Base-by-base conservation (phyloP, 2,797 vertebrate species). In the Champsocephalus esox region DNA sequence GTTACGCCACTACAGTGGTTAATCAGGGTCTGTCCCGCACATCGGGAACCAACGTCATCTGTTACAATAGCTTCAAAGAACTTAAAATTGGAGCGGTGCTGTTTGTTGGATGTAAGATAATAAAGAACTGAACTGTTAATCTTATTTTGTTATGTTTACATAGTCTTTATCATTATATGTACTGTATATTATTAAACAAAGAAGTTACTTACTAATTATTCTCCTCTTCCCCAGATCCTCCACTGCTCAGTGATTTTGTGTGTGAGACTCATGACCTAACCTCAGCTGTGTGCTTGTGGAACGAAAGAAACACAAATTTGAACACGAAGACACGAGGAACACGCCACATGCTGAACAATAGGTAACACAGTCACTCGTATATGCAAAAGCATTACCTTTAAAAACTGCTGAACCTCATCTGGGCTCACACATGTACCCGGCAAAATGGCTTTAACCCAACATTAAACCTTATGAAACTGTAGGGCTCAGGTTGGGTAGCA, bases 31-130 rank as follows among this genome's bases (percentile, higher is more conserved):
- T 75, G 0, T 91, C 93, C 1, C 0, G 0, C 1, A 0, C 0
- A 0, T 3, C 86, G 0, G 95, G 95, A 62, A 81, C 66, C 63
- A 94, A 95, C 12, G 52, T 92, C 12, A 0, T 85, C 59, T 95
- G 94, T 60, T 1, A 0, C 2, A 11, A 63, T 24, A 0, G 21
- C 3, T 0, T 28, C 0, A 0, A 0, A 0, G 2, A 2, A 0
- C 0, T 0, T 12, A 0, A 0, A 9, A 0, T 0, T 0, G 95
- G 95, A 58, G 0, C 93, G 0, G 91, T 93, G 50, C 44, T 95
- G 24, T 95, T 95, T 86, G 88, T 94, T 59, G 95, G 93, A 88
- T 94, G 95, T 96, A 90, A 95, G 95, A 61, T 16, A 0, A 75
- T n/a, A 52, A 57, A 52, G 5, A 58, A 38, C 9, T 50, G 11